Evolutionary conservation across 2,888 invertebrate genomes (phyloP), one percentile per base, ranked within the genome.

Genomic region (Rhamnusium bicolor): DNA sequence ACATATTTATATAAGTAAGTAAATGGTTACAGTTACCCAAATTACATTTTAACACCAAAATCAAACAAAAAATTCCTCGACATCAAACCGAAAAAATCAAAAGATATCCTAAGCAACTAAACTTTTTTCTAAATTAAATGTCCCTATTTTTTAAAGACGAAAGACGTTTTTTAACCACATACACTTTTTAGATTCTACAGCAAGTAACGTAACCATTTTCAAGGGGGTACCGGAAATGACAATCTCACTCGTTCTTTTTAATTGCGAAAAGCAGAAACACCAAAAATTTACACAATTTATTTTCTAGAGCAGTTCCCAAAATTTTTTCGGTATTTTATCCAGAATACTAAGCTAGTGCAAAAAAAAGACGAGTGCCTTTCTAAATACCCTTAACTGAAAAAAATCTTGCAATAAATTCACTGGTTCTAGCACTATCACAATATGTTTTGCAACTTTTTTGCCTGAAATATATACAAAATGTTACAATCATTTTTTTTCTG

Each of bases 1-100:
- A 69, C 46, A 71, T 58, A 51, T 69, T 49, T 56, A 56, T 46
- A 72, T 68, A 56, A 51, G 65, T 65, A 69, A 32, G 32, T 56
- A 65, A 58, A 54, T 72, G 74, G 74, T 67, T 73, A 61, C 75
- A 69, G 75, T 71, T 75, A 73, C 77, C 60, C 56, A 46, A 63
- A 71, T 60, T 69, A 56, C 56, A 51, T 74, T 78, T 71, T 65
- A 74, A 83, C 82, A 83, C 78, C 81, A 80, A 84, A 84, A 83
- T 71, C 66, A 82, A 83, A 82, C 76, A 63, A 76, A 82, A 83
- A 82, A 80, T 78, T 76, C 80, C 76, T 78, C 73, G 74, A 83
- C 84, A 84, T 81, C 82, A 84, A 82, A 84, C 79, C 77, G 71
- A 75, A 80, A 56, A 75, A 79, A 72, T 75, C 72, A 81, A 78